phyloP scores from a whole-genome alignment of 2,888 invertebrate genomes.

The Plebejus argus region DNA sequence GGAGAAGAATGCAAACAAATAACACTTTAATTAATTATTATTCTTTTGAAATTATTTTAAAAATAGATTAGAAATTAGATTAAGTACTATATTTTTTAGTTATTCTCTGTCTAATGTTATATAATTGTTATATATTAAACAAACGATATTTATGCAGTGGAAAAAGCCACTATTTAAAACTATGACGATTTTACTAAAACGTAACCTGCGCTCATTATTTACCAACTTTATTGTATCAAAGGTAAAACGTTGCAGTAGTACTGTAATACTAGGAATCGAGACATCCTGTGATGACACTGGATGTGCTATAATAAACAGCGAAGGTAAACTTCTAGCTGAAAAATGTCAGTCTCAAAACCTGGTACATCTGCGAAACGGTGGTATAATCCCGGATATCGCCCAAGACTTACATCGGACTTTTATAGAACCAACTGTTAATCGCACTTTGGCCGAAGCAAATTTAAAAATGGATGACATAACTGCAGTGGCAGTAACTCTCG shows the following conservation, averaged over 20 bases:
- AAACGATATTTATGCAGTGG: not conserved
- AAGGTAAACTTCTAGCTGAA: slow-evolving; percentile 90
- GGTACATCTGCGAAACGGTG: slow-evolving; percentile 88
- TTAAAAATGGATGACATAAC: slow-evolving; percentile 85
- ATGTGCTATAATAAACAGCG: slow-evolving; percentile 90
- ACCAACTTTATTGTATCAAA: slow-evolving; percentile 14
- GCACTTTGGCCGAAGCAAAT: slow-evolving; percentile 83
- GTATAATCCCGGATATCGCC: slow-evolving; percentile 95
- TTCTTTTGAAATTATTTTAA: not conserved
- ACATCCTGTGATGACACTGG: slow-evolving; percentile 99
- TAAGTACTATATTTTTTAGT: not conserved
- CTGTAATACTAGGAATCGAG: slow-evolving; percentile 93
- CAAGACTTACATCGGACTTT: slow-evolving; percentile 89
- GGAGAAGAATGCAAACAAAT: too few species aligned
- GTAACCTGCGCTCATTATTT: not conserved
- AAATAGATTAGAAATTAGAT: not conserved
- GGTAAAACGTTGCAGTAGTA: slow-evolving; percentile 30
- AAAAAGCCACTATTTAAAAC: not conserved
- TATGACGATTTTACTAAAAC: slow-evolving; percentile 21
- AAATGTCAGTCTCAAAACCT: slow-evolving; percentile 89
- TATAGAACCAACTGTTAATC: slow-evolving; percentile 87
- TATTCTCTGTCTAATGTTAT: not conserved
- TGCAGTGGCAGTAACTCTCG: slow-evolving; percentile 94
- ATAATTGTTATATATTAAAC: not conserved
- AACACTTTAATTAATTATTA: too few species aligned